A percentile compares a stretch with the other conserved stretches of the same genome.
These are phyloP conservation scores for Ennomos quercinarius DNA, from an alignment of 2,888 invertebrate species.

Conservation along the genomic window DNA sequence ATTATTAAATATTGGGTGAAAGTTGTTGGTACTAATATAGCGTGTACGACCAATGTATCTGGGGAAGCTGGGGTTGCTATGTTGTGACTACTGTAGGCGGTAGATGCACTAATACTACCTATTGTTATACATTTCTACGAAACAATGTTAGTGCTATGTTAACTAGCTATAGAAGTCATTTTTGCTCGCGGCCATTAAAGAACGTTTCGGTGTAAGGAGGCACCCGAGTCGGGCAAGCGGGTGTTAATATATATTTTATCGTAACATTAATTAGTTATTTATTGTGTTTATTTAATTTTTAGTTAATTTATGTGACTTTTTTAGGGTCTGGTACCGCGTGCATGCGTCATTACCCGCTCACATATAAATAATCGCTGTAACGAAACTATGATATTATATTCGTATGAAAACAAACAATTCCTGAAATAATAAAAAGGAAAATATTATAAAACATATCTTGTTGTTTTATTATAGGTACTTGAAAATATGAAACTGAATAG, in stretches of 20 bases:
- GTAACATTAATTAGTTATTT: constrained; percentile 15
- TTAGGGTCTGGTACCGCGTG: constrained; percentile 52
- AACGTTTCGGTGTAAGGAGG: constrained; percentile 14
- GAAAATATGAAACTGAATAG: too few species aligned
- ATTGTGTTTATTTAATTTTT: constrained; percentile 15
- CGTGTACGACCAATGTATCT: constrained; percentile 70
- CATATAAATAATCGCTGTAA: constrained; percentile 77
- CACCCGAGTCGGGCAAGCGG: constrained; percentile 22
- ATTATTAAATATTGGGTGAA: constrained; percentile 47
- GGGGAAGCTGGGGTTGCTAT: constrained; percentile 50
- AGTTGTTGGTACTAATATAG: constrained; percentile 73
- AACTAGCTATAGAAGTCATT: constrained; percentile 41
- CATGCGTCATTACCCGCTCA: constrained; percentile 77
- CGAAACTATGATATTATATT: constrained; percentile 80
- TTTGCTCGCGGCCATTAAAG: constrained; percentile 23
- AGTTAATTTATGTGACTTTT: constrained; percentile 7
- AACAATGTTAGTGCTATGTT: constrained; percentile 52
- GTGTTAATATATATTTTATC: constrained; percentile 20
- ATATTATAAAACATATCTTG: constrained; percentile 57
- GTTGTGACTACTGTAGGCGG: constrained; percentile 50
- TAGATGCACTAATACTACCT: constrained; percentile 61
- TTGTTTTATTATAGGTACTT: constrained; percentile 60
- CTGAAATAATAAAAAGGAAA: constrained; percentile 78
- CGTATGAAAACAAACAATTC: constrained; percentile 79
- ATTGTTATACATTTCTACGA: constrained; percentile 42